Evolutionary conservation across 1,140 invertebrate species (phyloP), one percentile per base, ranked within the genome.

Genomic region (Drosophila aff.): DNA sequence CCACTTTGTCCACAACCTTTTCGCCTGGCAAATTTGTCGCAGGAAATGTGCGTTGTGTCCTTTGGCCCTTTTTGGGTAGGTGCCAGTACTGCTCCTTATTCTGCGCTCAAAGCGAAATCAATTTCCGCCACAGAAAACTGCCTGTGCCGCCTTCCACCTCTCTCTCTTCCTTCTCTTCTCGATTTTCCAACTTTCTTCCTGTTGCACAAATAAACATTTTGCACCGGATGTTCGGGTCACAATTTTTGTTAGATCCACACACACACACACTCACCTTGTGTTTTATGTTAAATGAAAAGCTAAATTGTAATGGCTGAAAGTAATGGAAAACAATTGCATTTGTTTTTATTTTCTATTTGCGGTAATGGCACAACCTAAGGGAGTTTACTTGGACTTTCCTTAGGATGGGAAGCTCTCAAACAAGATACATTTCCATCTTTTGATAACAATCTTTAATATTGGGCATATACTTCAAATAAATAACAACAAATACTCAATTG

Each of bases 141-240:
- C 76, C 63, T 61, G 38, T 21, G 23, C 57, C 41, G 18, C 58
- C 44, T 6, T 33, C 28, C 28, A 18, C n/a, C 28, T 3, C 46
- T 15, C 21, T 23, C 21, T 2, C 26, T 52, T 26, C 13, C 13
- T 11, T 67, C 50, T 43, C 61, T 55, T 53, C 40, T 46, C 69
- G 15, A 21, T 15, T 23, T 43, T 15, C 16, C 66, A 84, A 87
- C 53, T 89, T 87, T 90, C 84, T 81, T 89, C 85, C 84, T 90
- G 84, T 90, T 90, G 81, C 81, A 84, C 84, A 89, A 84, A 89
- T 84, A 89, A 90, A 89, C 89, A 84, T 84, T 89, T 90, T 81
- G 69, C 69, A 79, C 84, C 85, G 84, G 84, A 89, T 90, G 84
- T 81, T 81, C 76, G 85, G 85, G 85, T 83, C 85, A 79, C 78